These are phyloP conservation scores for Belonocnema kinseyi DNA, from an alignment of 1,140 invertebrate genomes.

Conservation along the genomic window DNA sequence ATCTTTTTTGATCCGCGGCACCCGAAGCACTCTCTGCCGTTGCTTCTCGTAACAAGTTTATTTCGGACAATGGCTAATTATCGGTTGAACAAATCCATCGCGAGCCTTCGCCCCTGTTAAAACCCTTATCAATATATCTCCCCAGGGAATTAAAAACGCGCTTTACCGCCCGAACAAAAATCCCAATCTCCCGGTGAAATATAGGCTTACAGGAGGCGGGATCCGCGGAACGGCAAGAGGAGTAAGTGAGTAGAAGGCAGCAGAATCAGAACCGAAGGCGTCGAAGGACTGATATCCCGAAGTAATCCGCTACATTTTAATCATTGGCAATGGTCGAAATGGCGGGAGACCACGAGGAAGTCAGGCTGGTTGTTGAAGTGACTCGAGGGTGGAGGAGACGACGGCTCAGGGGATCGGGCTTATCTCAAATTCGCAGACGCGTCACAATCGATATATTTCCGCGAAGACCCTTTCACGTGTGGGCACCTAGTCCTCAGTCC, in stretches of 20 bases:
- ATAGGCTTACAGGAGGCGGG: not conserved
- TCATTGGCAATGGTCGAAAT: not conserved
- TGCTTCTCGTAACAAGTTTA: too few relatives aligned
- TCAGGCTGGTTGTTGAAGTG: constrained; percentile 7
- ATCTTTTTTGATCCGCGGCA: too few relatives aligned
- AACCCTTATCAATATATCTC: not conserved
- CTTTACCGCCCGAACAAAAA: not conserved
- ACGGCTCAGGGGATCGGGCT: constrained; percentile 60
- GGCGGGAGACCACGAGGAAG: constrained; percentile 10
- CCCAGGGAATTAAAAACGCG: not conserved
- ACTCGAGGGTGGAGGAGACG: not conserved
- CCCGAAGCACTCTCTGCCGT: too few relatives aligned
- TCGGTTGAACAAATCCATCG: constrained; percentile 1
- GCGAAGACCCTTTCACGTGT: constrained; percentile 46
- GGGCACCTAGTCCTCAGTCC: constrained; percentile 32
- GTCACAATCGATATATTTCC: constrained; percentile 74
- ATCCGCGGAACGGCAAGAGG: not conserved
- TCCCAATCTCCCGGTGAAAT: not conserved
- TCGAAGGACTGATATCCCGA: not conserved
- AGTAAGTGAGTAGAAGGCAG: not conserved
- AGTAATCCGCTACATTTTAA: constrained; percentile 23
- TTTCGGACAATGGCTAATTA: not conserved
- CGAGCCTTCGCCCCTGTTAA: not conserved
- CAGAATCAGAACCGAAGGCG: not conserved
- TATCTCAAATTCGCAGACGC: constrained; percentile 73